These are phyloP conservation scores for Monochamus alternatus DNA, from an alignment of 2,888 invertebrate genomes.

Conservation along the genomic window DNA sequence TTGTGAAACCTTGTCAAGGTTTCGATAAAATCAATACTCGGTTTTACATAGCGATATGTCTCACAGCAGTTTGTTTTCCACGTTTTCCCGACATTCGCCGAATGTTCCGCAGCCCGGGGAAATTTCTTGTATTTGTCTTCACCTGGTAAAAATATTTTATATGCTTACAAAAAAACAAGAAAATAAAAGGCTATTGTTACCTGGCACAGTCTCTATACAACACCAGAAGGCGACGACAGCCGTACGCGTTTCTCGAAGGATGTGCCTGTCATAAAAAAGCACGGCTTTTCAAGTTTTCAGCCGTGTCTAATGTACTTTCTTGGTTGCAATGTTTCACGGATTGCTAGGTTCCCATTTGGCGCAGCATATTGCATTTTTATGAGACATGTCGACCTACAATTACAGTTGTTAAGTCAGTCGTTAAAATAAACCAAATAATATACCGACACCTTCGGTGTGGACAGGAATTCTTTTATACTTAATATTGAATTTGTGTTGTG, in stretches of 20 bases:
- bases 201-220: conserved; percentile 5
- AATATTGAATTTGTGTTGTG: too few relatives aligned
- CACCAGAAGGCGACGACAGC: neutral
- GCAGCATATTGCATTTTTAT: neutral
- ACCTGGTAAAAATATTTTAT: neutral
- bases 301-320: conserved; percentile 1
- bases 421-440: too few relatives aligned
- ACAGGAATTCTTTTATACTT: too few relatives aligned
- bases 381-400: neutral
- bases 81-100: conserved; percentile 5
- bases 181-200: conserved; percentile 17
- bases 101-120: conserved; percentile 11
- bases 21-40: conserved; percentile 6
- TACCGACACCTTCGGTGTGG: too few relatives aligned
- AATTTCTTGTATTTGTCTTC: conserved; percentile 15
- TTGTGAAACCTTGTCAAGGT: neutral
- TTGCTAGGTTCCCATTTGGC: neutral
- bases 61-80: conserved; percentile 12
- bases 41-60: neutral
- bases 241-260: conserved; percentile 4
- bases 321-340: neutral
- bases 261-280: neutral
- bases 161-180: conserved; percentile 1
- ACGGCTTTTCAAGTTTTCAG: neutral
- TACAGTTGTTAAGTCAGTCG: too few relatives aligned